Base-by-base conservation (phyloP, 2,797 vertebrate genomes). In the Balearica regulorum region DNA sequence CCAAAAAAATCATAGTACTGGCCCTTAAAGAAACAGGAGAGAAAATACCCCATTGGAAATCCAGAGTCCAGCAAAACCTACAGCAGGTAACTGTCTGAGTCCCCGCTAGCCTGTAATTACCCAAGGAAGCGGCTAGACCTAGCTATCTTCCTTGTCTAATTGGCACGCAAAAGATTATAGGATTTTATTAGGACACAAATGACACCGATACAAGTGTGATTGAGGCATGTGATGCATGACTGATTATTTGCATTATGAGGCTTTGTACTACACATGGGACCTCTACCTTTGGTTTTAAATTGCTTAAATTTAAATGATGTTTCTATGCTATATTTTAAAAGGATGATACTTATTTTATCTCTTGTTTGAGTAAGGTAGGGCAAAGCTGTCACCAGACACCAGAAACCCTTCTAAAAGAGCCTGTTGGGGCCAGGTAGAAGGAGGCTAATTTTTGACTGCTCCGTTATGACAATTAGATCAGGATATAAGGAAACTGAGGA, bases 91-190 rank as follows among this genome's bases (percentile, higher is more conserved):
- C 98, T 98, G 98, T 97, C 98, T 98, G 98, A 98, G 98, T 99
- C 99, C 99, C 98, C 98, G 97, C 98, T 97, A 98, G 98, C 97
- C 97, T 96, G 97, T 96, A 97, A 98, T 98, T 97, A 98, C 98
- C 97, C 97, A 78, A 98, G 98, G 98, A 98, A 98, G 98, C 94
- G 94, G 85, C 81, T 48, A 68, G 81, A 87, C 76, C 86, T 65
- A 71, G 93, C 87, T 75, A 83, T 94, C 96, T 95, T 88, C 76
- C 78, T 53, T 54, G 61, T 90, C 96, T 97, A 96, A 97, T 94
- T 97, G 94, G 90, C 90, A 96, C 4, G 16, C 72, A 94, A 88
- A 95, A 97, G 95, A 97, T 97, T 89, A 96, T 93, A 88, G 94
- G 96, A 95, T 97, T 97, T 97, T 97, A 96, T 97, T 97, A 94